Evolutionary conservation across 2,797 vertebrate genomes (phyloP), one percentile per base, ranked within the genome.

Genomic region (Borostomias antarcticus): DNA sequence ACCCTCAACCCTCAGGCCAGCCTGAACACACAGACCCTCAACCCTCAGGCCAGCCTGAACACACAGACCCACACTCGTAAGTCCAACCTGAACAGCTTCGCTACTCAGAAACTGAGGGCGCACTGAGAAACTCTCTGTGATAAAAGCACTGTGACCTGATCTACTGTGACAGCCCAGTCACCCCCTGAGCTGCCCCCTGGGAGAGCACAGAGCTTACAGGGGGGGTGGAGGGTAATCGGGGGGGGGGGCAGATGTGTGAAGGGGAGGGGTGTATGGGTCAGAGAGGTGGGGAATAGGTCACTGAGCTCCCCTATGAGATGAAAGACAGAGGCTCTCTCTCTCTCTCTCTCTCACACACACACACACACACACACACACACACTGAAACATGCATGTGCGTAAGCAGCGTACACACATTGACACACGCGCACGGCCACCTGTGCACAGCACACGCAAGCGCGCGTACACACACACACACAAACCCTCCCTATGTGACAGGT

Each of bases 401-500:
- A n/a, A n/a, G n/a, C n/a, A n/a, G n/a, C n/a, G n/a, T n/a, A 59
- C 69, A 57, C 52, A 58, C 10, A 68, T 52, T 64, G 17, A 65
- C 25, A 32, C 51, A 21, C 23, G 9, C 48, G 26, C 30, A 30
- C 54, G 32, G 15, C 29, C 15, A 33, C 19, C 21, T 21, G 10
- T 23, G 23, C 50, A 23, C n/a, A 30, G 8, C 26, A 37, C 33
- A 59, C 29, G 19, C 17, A 40, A 32, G 9, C 29, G 17, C 59
- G 4, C 40, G 50, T 28, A 43, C 62, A 35, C 50, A 57, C 51
- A 47, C 6, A 62, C 45, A 68, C 57, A 64, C 53, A 66, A 58
- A 79, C 32, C 69, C 69, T 56, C 23, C 58, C 50, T 70, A 75
- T 77, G 84, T 83, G 85, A 84, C 84, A 62, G 45, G 56, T 63